Percentiles rank a stretch among this genome's conserved stretches.
Evolutionary conservation across 1,140 invertebrate species (phyloP).

Genomic region (Periplaneta americana): DNA sequence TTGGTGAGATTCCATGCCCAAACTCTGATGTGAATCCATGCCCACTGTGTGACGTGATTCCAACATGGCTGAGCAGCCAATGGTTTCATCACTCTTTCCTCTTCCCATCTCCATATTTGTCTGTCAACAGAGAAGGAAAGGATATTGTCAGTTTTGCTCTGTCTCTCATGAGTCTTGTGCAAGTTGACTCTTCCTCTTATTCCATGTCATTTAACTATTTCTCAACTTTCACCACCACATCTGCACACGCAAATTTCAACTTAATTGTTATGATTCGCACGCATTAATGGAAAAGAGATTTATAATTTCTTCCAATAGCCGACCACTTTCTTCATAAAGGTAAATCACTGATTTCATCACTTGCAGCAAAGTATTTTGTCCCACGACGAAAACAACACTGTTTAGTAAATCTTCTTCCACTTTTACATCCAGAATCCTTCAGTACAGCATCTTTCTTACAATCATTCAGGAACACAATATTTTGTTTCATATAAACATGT

Average conservation of each 20-base stretch:
- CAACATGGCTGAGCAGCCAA: constrained; percentile 16
- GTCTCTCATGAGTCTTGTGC: neutral
- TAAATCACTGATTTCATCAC: neutral
- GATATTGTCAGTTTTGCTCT: constrained; percentile 40
- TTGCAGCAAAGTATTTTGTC: neutral
- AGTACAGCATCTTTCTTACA: neutral
- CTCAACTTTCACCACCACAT: neutral
- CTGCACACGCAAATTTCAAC: no score
- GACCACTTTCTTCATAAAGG: neutral
- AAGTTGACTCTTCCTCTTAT: neutral
- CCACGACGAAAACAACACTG: neutral
- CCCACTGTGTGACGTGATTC: constrained; percentile 9
- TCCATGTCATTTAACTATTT: neutral
- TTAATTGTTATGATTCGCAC: neutral
- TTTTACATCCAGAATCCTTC: neutral
- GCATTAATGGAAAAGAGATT: neutral
- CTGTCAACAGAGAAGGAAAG: constrained; percentile 67
- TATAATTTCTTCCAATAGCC: neutral
- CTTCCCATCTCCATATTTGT: constrained; percentile 39
- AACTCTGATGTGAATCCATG: neutral
- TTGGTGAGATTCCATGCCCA: neutral
- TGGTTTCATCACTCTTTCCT: constrained; percentile 35
- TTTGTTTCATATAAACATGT: neutral
- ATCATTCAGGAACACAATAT: neutral
- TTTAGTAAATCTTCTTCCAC: neutral